Conservation (phyloP, 2,797 vertebrate species). For the Siniperca undulata region DNA sequence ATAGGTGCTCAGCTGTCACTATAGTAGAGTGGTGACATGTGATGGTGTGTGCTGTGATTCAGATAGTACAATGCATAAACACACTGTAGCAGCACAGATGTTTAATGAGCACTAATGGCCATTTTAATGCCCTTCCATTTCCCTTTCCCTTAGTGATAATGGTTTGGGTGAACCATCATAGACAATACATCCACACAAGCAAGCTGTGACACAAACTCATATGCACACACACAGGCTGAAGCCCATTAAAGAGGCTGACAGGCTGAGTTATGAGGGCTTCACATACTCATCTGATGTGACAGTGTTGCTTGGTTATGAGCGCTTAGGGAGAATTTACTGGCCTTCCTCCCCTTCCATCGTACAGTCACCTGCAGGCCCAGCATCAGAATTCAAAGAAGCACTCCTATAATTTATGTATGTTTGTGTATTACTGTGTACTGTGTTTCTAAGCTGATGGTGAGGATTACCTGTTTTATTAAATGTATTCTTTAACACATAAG, state of each 20-base stretch:
- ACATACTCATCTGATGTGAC: conserved; percentile 68
- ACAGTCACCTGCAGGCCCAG: conserved; percentile 20
- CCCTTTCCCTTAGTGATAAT: conserved; percentile 38
- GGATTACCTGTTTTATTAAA: conserved; percentile 9
- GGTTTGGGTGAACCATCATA: conserved; percentile 16
- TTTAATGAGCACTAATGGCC: conserved; percentile 44
- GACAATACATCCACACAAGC: conserved; percentile 17
- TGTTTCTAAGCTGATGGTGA: not conserved
- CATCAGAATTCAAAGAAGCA: conserved; percentile 31
- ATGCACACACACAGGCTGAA: conserved; percentile 17
- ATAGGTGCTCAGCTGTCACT: conserved; percentile 25
- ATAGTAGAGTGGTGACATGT: conserved; percentile 19
- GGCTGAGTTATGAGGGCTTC: conserved; percentile 61
- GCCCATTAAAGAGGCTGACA: conserved; percentile 64
- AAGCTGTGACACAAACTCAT: not conserved
- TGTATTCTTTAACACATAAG: not conserved
- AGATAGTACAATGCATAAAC: conserved; percentile 32
- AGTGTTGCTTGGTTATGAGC: conserved; percentile 68
- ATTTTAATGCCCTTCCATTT: conserved; percentile 16
- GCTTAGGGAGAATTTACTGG: conserved; percentile 62
- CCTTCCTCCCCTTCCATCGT: conserved; percentile 44
- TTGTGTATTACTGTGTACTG: not conserved
- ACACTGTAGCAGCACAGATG: conserved; percentile 41
- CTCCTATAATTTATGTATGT: conserved; percentile 26
- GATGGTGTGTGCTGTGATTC: conserved; percentile 10